Evolutionary conservation across 2,113 vertebrate species (phyloP).

Genomic region (Rhinopomastus cyanomelas): DNA sequence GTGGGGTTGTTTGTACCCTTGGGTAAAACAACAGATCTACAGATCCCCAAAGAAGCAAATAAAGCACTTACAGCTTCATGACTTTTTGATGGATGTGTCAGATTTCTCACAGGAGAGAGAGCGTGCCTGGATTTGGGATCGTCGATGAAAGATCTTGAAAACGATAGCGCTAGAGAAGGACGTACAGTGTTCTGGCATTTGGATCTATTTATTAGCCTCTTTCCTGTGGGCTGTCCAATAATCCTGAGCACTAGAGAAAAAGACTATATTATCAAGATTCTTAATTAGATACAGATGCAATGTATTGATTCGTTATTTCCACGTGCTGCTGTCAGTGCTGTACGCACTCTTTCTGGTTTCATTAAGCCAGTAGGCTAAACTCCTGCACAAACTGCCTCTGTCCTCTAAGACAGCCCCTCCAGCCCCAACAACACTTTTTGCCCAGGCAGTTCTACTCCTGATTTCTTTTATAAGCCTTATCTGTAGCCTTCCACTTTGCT

Average conservation of each 20-base stretch:
- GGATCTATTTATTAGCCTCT: conserved; percentile 23
- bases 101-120: neutral
- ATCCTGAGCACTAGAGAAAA: conserved; percentile 27
- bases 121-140: neutral
- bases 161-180: conserved; percentile 5
- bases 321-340: conserved; percentile 41
- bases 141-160: conserved; percentile 1
- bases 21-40: neutral
- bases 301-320: conserved; percentile 68
- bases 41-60: neutral
- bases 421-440: neutral
- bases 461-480: neutral
- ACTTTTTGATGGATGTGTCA: neutral
- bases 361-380: conserved; percentile 25
- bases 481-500: neutral
- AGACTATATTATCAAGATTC: conserved; percentile 58
- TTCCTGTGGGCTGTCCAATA: conserved; percentile 29
- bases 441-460: neutral
- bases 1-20: neutral
- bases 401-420: neutral
- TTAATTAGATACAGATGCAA: conserved; percentile 68
- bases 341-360: neutral
- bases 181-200: neutral
- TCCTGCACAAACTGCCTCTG: conserved; percentile 33
- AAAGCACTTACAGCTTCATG: too few relatives aligned